phyloP scores from a whole-genome alignment of 2,113 vertebrate species.

The Tragelaphus buxtoni region DNA sequence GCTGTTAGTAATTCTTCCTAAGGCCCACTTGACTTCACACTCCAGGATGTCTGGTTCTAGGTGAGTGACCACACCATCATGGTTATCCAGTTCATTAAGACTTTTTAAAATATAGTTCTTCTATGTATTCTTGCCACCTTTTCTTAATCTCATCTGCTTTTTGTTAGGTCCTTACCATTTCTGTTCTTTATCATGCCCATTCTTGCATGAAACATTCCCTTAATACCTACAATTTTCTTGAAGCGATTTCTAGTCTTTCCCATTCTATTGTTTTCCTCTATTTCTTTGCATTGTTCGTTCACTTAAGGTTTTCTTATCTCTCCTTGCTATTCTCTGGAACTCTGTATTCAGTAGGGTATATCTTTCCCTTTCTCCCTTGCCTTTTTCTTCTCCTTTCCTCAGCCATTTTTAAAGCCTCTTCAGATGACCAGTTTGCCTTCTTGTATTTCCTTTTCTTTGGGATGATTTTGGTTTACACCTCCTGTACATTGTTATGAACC shows the following conservation, averaged over 20 bases:
- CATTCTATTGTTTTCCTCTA: not conserved
- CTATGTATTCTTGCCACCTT: not conserved
- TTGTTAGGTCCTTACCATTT: not conserved
- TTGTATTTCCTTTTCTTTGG: not conserved
- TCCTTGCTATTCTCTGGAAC: not conserved
- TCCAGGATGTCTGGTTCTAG: not conserved
- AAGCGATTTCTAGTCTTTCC: not conserved
- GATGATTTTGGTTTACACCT: not conserved
- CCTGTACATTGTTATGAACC: not conserved
- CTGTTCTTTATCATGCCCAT: not conserved
- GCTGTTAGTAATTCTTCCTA: not conserved
- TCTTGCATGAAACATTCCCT: not conserved
- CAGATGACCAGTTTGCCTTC: not conserved
- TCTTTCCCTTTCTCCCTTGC: not conserved
- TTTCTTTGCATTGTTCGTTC: not conserved
- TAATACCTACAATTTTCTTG: not conserved
- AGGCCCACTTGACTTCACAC: not conserved
- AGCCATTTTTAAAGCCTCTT: not conserved
- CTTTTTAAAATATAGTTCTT: not conserved
- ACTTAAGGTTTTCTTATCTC: not conserved
- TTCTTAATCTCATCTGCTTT: not conserved
- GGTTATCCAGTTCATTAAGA: not conserved
- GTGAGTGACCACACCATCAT: not conserved
- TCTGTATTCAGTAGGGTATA: not conserved
- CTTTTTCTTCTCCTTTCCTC: not conserved